Evolutionary conservation across 30 jellyfish, hydroid and myxozoan genomes (phyloP), one percentile per base, ranked within the genome.

Genomic region (Nemopilema nomurai): DNA sequence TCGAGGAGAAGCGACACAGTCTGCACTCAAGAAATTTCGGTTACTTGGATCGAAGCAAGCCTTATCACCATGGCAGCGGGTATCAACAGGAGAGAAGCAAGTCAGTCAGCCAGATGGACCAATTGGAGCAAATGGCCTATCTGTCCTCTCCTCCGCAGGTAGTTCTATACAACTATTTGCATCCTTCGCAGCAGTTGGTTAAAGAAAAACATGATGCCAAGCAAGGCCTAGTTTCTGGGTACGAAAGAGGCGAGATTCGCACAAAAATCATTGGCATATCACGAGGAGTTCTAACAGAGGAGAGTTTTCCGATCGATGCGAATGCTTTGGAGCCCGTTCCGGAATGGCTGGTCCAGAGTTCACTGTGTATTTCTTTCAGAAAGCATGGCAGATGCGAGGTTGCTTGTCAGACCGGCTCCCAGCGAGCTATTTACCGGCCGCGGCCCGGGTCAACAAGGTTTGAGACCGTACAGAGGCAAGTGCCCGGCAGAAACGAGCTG

Each of bases 391-490:
- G 63, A 33, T 51, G 82, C 19, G 92, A 83, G 18, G 92, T 83
- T 67, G 92, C 92, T 33, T 83, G 92, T 83, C 92, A 83, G 41
- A 83, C 92, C 3, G 92, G 92, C 28, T 83, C 83, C 1, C 86
- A 76, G 25, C 52, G 41, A 41, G 50, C 53, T 0, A 16, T 30
- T 33, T 78, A 78, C 51, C 57, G 87, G 71, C 79, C 87, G 30
- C 57, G 87, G 28, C 87, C 87, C 20, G 75, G 87, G 16, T 78
- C 87, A 0, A 21, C 23, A 4, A 62, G 87, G 33, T 78, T 52
- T 66, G 87, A 78, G 41, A 77, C 71, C 27, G 8, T n/a, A 18
- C 29, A 18, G 33, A 71, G 69, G 62, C 67, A 23, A 16, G 78
- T 29, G 31, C 17, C 52, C 27, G 33, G 62, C 1, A 18, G 52